Base-by-base conservation (phyloP, 2,113 vertebrate genomes). In the Indicator maculatus region DNA sequence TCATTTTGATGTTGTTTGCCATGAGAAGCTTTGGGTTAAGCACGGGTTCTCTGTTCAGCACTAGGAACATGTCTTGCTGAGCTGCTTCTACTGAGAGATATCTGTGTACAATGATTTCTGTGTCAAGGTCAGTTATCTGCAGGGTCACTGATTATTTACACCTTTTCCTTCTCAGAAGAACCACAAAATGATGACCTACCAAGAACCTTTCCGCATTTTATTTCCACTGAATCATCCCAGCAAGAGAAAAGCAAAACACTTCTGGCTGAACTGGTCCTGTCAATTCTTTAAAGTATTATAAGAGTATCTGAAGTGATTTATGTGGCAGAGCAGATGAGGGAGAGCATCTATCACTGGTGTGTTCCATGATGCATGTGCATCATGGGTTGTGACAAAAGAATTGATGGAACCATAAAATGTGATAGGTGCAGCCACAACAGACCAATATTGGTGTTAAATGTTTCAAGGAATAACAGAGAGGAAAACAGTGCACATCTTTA, bases 201-300 rank as follows among this genome's bases (percentile, higher is more conserved):
- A 72, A 69, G 23, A 88, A 65, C 55, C 27, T 63, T 77, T 61
- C 18, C 20, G 74, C 33, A 67, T 52, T 79, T 82, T 74, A 73
- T 52, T 93, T 92, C 71, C 69, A 90, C 44, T 10, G 1, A 81
- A 91, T 31, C 19, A 11, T 15, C 44, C 78, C 36, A 91, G 31
- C 58, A 88, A 74, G 9, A 80, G 14, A 31, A 33, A 36, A 58
- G 26, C 16, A 64, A 19, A 76, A 64, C 20, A 85, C 59, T 55
- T 74, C 75, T 93, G 53, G 26, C n/a, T 89, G 47, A 86, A 88
- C 27, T 4, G 5, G 36, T 93, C 88, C 93, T 89, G 82, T 66
- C 91, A 95, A 33, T 31, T 88, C 50, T 92, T 91, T 85, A 89
- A 90, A 93, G 83, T 63, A 93, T 41, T 38, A 3, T 21, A 64